Evolutionary conservation across 1,140 invertebrate genomes (phyloP), one percentile per base, ranked within the genome.

Genomic region (Cyclina sinensis): DNA sequence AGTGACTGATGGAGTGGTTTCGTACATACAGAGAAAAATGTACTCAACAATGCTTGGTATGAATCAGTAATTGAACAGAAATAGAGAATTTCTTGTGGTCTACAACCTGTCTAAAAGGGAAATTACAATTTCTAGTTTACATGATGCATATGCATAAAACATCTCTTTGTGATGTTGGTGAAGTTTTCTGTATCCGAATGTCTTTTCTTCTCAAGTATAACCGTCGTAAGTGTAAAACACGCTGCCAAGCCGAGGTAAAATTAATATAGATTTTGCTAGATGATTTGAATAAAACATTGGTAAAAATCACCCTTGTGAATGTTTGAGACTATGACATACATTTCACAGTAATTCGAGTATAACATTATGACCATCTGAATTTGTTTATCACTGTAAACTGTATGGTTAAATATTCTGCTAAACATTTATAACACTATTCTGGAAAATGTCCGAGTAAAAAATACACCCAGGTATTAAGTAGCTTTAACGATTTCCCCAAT

Each of bases 21-120:
- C 37, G 65, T 70, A 18, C 14, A 70, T 37, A 32, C n/a, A 3
- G 32, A 70, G 65, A 70, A 39, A 70, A 70, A 70, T 70, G 30
- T 39, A n/a, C 21, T 14, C 14, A 70, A 37, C 65, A 14, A 35
- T 70, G 32, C 14, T 5, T 9, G 65, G 65, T 18, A 70, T 70
- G 65, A 70, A 32, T 39, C 16, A 70, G 37, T 70, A 70, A 70
- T 70, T 70, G 65, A 70, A 70, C 65, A 35, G 65, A 70, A 70
- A 70, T 70, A 32, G 65, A 70, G 27, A 70, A 37, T 1, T 70
- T 37, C 37, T 70, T 32, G 37, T 27, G 27, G 35, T 21, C n/a
- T 37, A 70, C 32, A 37, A 16, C 32, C 35, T 37, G 32, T 39
- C 32, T 70, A 21, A 16, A 16, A 39, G 35, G 37, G 37, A n/a